Conservation (phyloP, 1,140 invertebrate genomes). For the Cyclargus thomasi region DNA sequence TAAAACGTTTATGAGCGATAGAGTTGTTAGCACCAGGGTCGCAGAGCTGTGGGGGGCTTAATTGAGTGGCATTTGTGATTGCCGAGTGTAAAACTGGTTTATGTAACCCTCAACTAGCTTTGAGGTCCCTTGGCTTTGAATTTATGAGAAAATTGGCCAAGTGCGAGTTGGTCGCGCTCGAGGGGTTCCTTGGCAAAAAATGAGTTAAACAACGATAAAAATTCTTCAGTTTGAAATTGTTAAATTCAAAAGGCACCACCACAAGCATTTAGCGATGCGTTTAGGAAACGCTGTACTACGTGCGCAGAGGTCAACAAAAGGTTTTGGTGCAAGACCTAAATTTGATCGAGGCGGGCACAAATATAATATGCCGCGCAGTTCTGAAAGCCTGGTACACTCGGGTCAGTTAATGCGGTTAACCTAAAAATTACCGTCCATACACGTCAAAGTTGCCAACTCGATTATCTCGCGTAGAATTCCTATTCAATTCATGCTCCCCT, state of each 20-base stretch:
- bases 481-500: neutral
- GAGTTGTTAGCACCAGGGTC: neutral
- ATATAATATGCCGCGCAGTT: neutral
- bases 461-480: neutral
- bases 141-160: too few species aligned
- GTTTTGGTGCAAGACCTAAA: neutral
- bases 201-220: too few species aligned
- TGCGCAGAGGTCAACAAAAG: too few species aligned
- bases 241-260: too few species aligned
- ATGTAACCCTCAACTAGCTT: too few species aligned
- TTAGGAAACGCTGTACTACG: too few species aligned
- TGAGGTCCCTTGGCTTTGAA: too few species aligned
- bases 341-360: neutral
- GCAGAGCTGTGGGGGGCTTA: neutral
- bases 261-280: too few species aligned
- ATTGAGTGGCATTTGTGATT: constrained; percentile 1
- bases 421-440: constrained; percentile 7
- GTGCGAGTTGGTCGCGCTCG: too few species aligned
- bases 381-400: neutral
- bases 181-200: too few species aligned
- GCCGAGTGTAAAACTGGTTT: neutral
- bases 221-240: too few species aligned
- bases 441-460: neutral
- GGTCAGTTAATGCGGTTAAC: constrained; percentile 2
- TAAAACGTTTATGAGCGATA: neutral